These are phyloP conservation scores for Monomorium pharaonis DNA, from an alignment of 1,140 invertebrate genomes.

Conservation along the genomic window DNA sequence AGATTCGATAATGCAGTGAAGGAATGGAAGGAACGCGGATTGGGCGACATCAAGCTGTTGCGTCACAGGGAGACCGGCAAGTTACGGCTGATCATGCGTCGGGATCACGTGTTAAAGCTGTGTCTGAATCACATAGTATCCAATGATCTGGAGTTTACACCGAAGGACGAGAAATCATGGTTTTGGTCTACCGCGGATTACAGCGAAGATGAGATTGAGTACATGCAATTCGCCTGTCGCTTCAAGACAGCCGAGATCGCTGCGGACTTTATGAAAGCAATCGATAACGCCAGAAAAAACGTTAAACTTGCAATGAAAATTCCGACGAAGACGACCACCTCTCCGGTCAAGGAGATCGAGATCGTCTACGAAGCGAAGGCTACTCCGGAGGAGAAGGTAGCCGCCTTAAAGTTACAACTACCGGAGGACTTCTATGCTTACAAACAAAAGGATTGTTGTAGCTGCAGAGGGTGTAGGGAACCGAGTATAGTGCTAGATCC, in stretches of 20 bases:
- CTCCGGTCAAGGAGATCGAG: constrained; percentile 85
- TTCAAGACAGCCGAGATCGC: constrained; percentile 94
- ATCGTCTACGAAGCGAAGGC: constrained; percentile 89
- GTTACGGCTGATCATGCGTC: constrained; percentile 89
- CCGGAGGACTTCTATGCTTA: constrained; percentile 94
- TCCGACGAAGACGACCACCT: no score
- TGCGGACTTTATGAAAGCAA: constrained; percentile 89
- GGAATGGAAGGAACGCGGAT: no score
- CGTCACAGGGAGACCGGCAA: constrained; percentile 89
- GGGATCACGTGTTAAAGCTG: no score
- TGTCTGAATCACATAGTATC: no score
- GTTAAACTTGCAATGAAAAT: no score
- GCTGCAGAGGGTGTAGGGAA: constrained; percentile 90
- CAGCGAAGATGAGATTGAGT: constrained; percentile 91
- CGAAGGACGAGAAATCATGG: no score
- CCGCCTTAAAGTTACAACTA: constrained; percentile 89
- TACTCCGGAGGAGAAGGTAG: constrained; percentile 88
- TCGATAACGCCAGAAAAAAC: no score
- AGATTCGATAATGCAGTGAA: no score
- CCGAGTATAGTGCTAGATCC: constrained; percentile 78
- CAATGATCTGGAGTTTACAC: no score
- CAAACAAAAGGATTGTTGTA: constrained; percentile 89
- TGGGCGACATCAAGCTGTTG: constrained; percentile 95
- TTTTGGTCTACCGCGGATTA: constrained; percentile 93
- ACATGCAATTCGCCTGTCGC: constrained; percentile 91